Conservation (phyloP, 2,797 vertebrate genomes). For the Schizothorax lantsangensis region DNA sequence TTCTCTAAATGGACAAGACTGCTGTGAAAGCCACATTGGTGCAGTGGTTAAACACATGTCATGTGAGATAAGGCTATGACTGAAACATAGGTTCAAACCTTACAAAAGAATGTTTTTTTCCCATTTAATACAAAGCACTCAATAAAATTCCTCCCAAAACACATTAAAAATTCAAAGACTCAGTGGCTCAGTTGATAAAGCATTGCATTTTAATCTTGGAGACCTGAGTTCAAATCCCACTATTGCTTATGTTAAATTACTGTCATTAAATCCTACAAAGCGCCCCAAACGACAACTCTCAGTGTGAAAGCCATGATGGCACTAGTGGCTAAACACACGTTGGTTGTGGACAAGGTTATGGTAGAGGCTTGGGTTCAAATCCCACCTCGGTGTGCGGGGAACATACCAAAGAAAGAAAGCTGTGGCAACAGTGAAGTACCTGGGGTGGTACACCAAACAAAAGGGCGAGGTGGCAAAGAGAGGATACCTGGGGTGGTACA, state of each 20-base stretch:
- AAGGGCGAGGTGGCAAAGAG: no score
- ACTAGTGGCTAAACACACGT: background rate
- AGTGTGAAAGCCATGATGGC: background rate
- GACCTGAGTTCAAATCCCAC: background rate
- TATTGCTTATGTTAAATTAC: background rate
- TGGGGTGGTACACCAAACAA: no score
- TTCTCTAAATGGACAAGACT: no score
- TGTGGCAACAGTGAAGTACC: no score
- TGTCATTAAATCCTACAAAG: background rate
- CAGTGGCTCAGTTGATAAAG: background rate
- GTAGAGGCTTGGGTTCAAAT: background rate
- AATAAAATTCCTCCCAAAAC: background rate
- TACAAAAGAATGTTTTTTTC: accelerated
- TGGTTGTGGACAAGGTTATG: background rate
- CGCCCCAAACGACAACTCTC: background rate
- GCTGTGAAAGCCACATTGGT: no score
- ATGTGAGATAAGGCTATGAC: no score
- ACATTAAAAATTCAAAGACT: accelerated
- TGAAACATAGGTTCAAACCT: no score
- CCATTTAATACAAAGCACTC: background rate
- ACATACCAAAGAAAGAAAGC: no score
- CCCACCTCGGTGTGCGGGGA: background rate
- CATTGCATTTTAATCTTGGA: accelerated
- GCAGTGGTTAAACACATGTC: no score
- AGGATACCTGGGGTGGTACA: no score